Evolutionary conservation across 2,113 vertebrate genomes (phyloP).

Genomic region (Triplophysa siluroides): DNA sequence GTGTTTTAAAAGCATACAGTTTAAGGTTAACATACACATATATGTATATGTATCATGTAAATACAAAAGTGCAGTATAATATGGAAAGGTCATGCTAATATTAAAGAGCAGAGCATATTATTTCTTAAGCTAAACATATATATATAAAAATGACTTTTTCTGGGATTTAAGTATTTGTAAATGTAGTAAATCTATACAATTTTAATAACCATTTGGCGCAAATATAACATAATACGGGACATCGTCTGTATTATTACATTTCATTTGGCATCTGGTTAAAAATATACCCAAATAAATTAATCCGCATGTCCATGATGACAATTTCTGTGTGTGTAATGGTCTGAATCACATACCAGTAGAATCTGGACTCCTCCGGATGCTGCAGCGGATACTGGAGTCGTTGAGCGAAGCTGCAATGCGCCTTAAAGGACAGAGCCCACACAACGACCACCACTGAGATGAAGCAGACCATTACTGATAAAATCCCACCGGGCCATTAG

Average conservation of each 20-base stretch:
- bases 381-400: slow-evolving; percentile 39
- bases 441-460: slow-evolving; percentile 12
- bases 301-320: neutral
- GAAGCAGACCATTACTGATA: slow-evolving; percentile 9
- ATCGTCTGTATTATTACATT: neutral
- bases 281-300: neutral
- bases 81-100: too few species aligned
- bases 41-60: too few species aligned
- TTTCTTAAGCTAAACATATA: too few species aligned
- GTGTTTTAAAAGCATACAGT: neutral
- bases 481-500: slow-evolving; percentile 2
- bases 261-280: neutral
- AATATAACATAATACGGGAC: neutral
- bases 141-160: too few species aligned
- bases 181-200: neutral
- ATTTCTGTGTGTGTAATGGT: neutral
- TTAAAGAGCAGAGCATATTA: too few species aligned
- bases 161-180: too few species aligned
- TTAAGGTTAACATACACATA: too few species aligned
- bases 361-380: slow-evolving; percentile 44
- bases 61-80: too few species aligned
- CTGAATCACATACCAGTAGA: slow-evolving; percentile 27
- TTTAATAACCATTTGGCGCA: slow-evolving; percentile 8
- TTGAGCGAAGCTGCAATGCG: slow-evolving; percentile 48
- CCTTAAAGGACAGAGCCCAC: slow-evolving; percentile 37